Percentiles rank a stretch among this genome's conserved stretches.
Evolutionary conservation across 2,888 invertebrate genomes (phyloP).

Genomic region (Oscheius sp.): DNA sequence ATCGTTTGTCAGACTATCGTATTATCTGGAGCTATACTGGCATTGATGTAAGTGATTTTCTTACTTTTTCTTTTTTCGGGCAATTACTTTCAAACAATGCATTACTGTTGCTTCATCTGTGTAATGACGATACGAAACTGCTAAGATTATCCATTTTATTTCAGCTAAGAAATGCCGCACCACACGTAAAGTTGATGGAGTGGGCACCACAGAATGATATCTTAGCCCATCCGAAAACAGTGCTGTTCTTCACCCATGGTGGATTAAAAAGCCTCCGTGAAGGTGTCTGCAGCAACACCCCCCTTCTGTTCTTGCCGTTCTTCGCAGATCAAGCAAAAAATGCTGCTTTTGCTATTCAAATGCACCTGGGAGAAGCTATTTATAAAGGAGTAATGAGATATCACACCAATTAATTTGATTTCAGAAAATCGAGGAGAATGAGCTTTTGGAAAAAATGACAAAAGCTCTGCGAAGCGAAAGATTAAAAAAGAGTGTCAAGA

Average conservation of each 20-base stretch:
- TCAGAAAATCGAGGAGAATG: conserved; percentile 16
- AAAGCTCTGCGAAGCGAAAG: background rate
- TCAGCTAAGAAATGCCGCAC: conserved; percentile 6
- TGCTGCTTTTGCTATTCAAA: conserved; percentile 42
- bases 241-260: conserved; percentile 54
- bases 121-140: no score
- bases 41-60: conserved; percentile 30
- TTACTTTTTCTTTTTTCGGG: background rate
- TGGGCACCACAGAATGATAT: conserved; percentile 60
- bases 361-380: conserved; percentile 48
- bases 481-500: conserved; percentile 6
- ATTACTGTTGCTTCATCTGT: background rate
- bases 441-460: conserved; percentile 1
- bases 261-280: conserved; percentile 56
- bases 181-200: conserved; percentile 38
- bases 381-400: conserved; percentile 41
- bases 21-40: conserved; percentile 57
- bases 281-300: conserved; percentile 47
- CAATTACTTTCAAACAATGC: background rate
- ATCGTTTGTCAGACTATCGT: conserved; percentile 48
- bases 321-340: conserved; percentile 53
- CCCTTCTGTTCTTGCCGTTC: conserved; percentile 53
- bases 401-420: background rate
- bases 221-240: conserved; percentile 48
- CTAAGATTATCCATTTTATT: no score